Evolutionary conservation across 2,113 vertebrate genomes (phyloP), one percentile per base, ranked within the genome.

Genomic region (Sorex fumeus): DNA sequence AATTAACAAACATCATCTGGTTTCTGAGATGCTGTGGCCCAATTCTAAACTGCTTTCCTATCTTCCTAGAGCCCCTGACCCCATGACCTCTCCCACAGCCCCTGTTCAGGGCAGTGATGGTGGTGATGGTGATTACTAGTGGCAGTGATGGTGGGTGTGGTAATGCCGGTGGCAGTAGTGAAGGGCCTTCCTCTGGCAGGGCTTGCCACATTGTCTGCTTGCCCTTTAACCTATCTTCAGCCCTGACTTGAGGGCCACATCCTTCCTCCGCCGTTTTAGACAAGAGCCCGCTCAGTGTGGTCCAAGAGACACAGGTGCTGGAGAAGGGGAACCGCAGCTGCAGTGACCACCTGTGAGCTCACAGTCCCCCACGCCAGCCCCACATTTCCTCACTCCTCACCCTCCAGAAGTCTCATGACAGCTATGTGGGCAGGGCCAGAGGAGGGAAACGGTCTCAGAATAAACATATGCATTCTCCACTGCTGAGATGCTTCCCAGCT

Each of bases 211-310:
- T 0, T 7, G 34, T 50, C 23, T 1, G 2, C 4, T 4, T 11
- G 4, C n/a, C 1, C n/a, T 23, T 32, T 12, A 2, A 13, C 27
- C 34, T 0, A 4, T 21, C 66, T 57, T 8, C 1, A 0, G 19
- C 40, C 6, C 64, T 28, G 32, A 8, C 43, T 47, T 19, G n/a
- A 71, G 27, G 3, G 18, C 30, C 6, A 0, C 8, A 15, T 50
- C 57, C 84, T 10, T 60, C 2, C 16, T 16, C 16, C 6, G 7
- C 0, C 2, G 34, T 62, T n/a, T 66, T 43, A 27, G 27, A 60
- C 1, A 64, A 3, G 13, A 28, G 5, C 9, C 1, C 10, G 30
- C 18, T 34, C 34, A 25, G 27, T 9, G 2, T 36, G 43, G 11
- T 43, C 60, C 47, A 30, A 8, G 87, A 92, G 40, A 82, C 25